phyloP scores from a whole-genome alignment of 1,140 invertebrate species.

The Pseudomyrmex concolor region DNA sequence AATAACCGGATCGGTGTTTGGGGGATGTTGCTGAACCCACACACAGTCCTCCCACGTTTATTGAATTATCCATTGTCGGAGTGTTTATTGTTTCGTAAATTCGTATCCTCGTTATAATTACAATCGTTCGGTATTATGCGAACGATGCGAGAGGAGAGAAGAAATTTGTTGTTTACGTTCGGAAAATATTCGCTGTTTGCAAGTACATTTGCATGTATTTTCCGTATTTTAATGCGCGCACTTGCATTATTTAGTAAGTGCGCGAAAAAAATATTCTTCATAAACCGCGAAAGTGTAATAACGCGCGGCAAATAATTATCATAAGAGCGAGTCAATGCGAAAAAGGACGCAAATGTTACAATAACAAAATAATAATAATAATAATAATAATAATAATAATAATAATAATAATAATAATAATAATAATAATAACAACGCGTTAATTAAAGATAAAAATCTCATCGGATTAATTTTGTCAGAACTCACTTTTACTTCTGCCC shows the following conservation, averaged over 20 bases:
- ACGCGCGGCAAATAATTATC: too few relatives aligned
- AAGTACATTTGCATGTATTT: background rate
- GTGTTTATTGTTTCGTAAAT: conserved; percentile 47
- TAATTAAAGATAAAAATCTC: background rate
- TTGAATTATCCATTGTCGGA: conserved; percentile 19
- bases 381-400: too few relatives aligned
- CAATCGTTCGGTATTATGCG: background rate
- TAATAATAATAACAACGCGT: conserved; percentile 6
- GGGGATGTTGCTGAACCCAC: conserved; percentile 1
- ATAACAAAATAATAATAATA: background rate
- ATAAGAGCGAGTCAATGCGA: too few relatives aligned
- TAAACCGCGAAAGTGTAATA: too few relatives aligned
- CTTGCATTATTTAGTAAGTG: conserved; percentile 23
- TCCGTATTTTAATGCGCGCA: conserved; percentile 9
- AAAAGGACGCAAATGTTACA: conserved; percentile 4
- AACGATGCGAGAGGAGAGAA: background rate
- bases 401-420: background rate
- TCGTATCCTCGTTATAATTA: conserved; percentile 15
- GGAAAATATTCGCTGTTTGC: conserved; percentile 18
- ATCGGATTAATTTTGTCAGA: too few relatives aligned
- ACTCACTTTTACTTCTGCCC: background rate
- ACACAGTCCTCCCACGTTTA: conserved; percentile 3
- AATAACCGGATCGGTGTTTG: conserved; percentile 3
- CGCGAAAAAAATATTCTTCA: background rate
- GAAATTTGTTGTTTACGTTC: background rate